These are phyloP conservation scores for Semotilus atromaculatus DNA, from an alignment of 2,797 vertebrate species.

Conservation along the genomic window DNA sequence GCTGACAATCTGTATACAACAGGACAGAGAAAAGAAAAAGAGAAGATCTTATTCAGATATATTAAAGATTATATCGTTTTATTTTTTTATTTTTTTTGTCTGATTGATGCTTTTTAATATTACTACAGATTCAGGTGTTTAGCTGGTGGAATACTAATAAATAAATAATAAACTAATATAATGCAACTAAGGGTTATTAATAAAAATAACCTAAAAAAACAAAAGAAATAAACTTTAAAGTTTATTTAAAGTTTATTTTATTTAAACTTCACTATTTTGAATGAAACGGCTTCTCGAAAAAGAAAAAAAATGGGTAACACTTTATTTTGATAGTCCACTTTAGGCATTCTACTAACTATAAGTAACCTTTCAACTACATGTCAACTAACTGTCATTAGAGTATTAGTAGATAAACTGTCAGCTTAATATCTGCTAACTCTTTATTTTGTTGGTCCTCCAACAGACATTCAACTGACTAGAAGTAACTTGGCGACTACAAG, in stretches of 20 bases:
- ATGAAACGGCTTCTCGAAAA: not conserved
- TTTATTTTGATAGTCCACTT: too few species aligned
- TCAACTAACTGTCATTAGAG: too few species aligned
- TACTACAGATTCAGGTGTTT: not conserved
- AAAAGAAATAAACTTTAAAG: not conserved
- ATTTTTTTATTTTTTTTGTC: not conserved
- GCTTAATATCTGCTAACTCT: too few species aligned
- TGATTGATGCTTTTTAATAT: not conserved
- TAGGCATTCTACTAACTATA: too few species aligned
- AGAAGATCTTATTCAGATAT: not conserved
- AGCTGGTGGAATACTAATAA: not conserved
- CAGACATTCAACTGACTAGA: too few species aligned
- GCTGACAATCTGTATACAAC: constrained; percentile 85
- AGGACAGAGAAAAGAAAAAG: constrained; percentile 59
- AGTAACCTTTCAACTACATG: too few species aligned
- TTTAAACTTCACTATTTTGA: not conserved
- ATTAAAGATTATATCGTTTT: not conserved
- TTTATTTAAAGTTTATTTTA: not conserved
- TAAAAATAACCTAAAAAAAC: not conserved
- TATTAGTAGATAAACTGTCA: too few species aligned
- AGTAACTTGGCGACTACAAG: too few species aligned
- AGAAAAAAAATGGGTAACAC: too few species aligned
- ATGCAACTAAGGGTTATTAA: not conserved
- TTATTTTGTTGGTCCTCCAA: too few species aligned
- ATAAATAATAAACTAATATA: not conserved